Base-by-base conservation (phyloP, 64 coral and sea anemone genomes). In the Porites australiensis region DNA sequence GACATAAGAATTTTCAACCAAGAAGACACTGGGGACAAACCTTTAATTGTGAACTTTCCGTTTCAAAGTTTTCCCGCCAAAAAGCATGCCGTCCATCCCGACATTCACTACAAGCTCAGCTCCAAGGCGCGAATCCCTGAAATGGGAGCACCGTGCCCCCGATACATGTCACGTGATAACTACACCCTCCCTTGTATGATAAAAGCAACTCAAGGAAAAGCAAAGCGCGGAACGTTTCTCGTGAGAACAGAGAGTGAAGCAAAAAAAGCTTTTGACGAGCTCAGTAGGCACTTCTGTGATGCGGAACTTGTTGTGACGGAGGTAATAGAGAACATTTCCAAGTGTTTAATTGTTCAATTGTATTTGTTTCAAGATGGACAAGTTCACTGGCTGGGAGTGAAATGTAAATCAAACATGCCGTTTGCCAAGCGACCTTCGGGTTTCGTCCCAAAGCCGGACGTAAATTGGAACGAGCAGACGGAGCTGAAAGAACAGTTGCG, bases 111-210 rank as follows among this genome's bases (percentile, higher is more conserved):
- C 88, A 90, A 74, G 84, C 70, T 98, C 5, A 88, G 91, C 11
- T 98, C 88, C 13, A 98, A 98, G 72, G 75, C 83, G 19, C 74
- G 83, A 77, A 98, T 98, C 11, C 95, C 95, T 14, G 88, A 98
- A 12, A 98, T 98, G 95, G 95, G 95, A 2, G 86, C 88, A 0
- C 87, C 80, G 4, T 86, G 79, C 47, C 95, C 95, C 2, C 69
- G 79, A 37, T 55, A 98, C 70, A 98, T 98, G 95, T 76, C 95
- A 70, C 78, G 79, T 79, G 95, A 98, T 79, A 77, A 94, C 7
- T 94, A 91, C 63, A 94, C 95, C 4, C 82, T 98, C 0, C 95
- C 95, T 4, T 98, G 95, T 7, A 98, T 98, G 92, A 84, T 98
- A 59, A 98, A 98, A 50, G 95, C 95, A 9, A 92, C 95, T 2